Conservation (phyloP, 1,140 invertebrate species). For the Colletes gigas region DNA sequence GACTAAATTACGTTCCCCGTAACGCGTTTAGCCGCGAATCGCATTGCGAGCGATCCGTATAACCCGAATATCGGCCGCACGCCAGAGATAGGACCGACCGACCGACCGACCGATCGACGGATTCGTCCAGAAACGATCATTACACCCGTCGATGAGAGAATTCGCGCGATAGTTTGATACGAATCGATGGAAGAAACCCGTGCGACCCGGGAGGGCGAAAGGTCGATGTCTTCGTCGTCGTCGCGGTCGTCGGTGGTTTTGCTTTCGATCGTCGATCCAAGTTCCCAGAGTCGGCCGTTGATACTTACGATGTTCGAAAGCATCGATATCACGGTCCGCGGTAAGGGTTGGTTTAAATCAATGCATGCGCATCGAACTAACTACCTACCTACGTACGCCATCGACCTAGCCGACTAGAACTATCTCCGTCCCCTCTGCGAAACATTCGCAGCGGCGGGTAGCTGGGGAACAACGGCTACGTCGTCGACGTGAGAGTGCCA, state of each 20-base stretch:
- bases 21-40: slow-evolving; percentile 79
- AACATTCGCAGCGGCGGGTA: slow-evolving; percentile 10
- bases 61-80: slow-evolving; percentile 75
- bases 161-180: slow-evolving; percentile 36
- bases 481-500: slow-evolving; percentile 14
- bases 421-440: slow-evolving; percentile 44
- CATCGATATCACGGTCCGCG: slow-evolving; percentile 18
- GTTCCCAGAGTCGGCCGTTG: not conserved
- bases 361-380: slow-evolving; percentile 59
- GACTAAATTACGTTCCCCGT: slow-evolving; percentile 78
- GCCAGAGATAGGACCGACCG: slow-evolving; percentile 62
- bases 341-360: slow-evolving; percentile 72
- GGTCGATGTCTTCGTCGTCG: slow-evolving; percentile 2
- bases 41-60: slow-evolving; percentile 77
- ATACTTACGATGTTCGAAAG: slow-evolving; percentile 13
- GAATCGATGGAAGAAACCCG: too few species aligned
- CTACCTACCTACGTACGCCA: slow-evolving; percentile 34
- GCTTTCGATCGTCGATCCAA: slow-evolving; percentile 1
- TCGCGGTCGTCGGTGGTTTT: not conserved
- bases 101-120: slow-evolving; percentile 45
- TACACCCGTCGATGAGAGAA: slow-evolving; percentile 51
- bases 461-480: slow-evolving; percentile 20
- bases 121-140: slow-evolving; percentile 54
- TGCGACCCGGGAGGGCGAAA: not conserved
- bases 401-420: slow-evolving; percentile 31